Evolutionary conservation across 2,797 vertebrate genomes (phyloP).

Genomic region (Diceros bicornis): DNA sequence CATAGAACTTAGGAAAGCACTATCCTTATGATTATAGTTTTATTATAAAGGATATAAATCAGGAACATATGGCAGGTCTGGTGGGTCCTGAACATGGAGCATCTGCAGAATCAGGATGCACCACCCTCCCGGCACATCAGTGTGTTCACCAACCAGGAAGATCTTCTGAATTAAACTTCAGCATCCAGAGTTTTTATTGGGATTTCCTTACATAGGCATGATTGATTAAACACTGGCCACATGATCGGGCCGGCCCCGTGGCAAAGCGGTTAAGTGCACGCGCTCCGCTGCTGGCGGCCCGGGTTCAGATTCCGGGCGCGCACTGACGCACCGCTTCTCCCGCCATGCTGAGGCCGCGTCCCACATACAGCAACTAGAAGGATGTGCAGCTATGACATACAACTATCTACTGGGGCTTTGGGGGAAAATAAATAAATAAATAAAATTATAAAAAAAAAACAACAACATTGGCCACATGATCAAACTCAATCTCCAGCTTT

Average conservation of each 20-base stretch:
- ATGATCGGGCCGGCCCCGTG: background rate
- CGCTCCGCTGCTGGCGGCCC: too few relatives aligned
- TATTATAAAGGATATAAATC: background rate
- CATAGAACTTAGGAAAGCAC: background rate
- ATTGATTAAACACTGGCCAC: background rate
- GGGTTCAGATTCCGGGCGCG: too few relatives aligned
- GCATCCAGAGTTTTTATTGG: constrained; percentile 12
- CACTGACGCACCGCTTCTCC: too few relatives aligned
- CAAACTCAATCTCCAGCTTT: background rate
- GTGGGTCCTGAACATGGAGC: background rate
- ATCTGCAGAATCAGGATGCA: background rate
- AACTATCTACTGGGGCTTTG: too few relatives aligned
- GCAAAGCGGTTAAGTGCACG: too few relatives aligned
- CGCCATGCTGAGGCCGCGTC: too few relatives aligned
- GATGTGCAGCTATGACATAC: too few relatives aligned
- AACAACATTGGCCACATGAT: background rate
- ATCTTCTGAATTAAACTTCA: background rate
- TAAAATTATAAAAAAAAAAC: too few relatives aligned
- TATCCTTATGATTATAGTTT: background rate
- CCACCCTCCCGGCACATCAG: background rate
- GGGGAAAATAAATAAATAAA: too few relatives aligned
- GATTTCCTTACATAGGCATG: background rate
- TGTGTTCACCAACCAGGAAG: background rate
- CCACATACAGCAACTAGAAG: too few relatives aligned
- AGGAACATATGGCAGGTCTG: background rate